Evolutionary conservation across 2,113 vertebrate genomes (phyloP).

Genomic region (Zingel zingel): DNA sequence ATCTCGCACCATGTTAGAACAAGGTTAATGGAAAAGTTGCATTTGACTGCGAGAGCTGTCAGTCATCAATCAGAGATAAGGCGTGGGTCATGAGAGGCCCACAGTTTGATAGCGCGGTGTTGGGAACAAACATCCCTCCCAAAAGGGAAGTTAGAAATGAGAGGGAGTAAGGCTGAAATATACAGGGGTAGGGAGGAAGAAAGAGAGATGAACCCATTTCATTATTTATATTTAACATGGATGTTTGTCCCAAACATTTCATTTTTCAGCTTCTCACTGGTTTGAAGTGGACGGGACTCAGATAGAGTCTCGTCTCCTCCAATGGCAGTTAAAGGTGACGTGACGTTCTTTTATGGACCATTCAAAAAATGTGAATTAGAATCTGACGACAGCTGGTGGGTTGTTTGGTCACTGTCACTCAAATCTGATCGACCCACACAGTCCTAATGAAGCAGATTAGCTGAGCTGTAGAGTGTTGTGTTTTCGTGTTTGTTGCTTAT

Average conservation of each 20-base stretch:
- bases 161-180: background rate
- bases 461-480: too few species aligned
- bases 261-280: background rate
- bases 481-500: too few species aligned
- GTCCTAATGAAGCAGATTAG: too few species aligned
- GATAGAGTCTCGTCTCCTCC: too few species aligned
- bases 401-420: background rate
- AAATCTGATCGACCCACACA: background rate
- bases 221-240: background rate
- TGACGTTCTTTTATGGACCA: background rate
- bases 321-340: too few species aligned
- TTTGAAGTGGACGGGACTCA: background rate
- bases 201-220: background rate
- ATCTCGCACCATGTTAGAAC: constrained; percentile 31
- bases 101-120: constrained; percentile 39
- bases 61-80: constrained; percentile 67
- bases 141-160: background rate
- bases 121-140: constrained; percentile 50
- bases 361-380: background rate
- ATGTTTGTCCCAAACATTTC: background rate
- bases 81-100: constrained; percentile 51
- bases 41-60: constrained; percentile 34
- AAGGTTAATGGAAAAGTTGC: constrained; percentile 77
- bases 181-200: background rate
- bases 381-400: background rate